Base-by-base conservation (phyloP, 2,888 invertebrate genomes). In the Hydropsyche betteni region DNA sequence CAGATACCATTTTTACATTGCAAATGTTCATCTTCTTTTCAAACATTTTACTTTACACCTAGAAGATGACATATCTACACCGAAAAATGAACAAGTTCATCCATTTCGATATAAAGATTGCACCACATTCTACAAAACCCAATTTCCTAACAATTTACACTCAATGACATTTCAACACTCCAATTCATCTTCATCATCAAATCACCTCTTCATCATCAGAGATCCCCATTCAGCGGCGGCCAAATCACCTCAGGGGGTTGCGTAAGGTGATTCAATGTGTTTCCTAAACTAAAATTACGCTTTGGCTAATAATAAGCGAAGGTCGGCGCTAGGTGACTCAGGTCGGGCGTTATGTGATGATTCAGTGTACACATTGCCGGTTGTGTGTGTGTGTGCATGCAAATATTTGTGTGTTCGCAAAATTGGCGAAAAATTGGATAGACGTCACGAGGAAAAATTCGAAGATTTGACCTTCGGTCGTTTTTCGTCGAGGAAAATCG, bases 281-380 rank as follows among this genome's bases (percentile, higher is more conserved):
- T 50, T 44, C 24, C 51, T 38, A 4, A 69, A 38, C 50, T 69
- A 50, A 69, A 69, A 69, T 69, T 44, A 24, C 24, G 69, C 24
- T 69, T 50, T 69, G 14, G 50, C 69, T 69, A 69, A 69, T 69
- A 69, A 69, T 69, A 69, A 36, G 51, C 69, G 69, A 69, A 69
- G 69, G 69, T 69, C 69, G 51, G 36, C n/a, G 16, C 38, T 69
- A 51, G 69, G 69, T 69, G 69, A 69, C 16, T 69, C 69, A 69
- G 69, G 69, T 69, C 69, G 24, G 16, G 14, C 69, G 44, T 50
- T 50, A 8, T 38, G 44, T 16, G 44, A 14, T 69, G 69, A 69
- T 69, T 69, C 69, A 51, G 44, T 24, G 24, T 24, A 24, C 24
- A 61, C 61, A 61, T 55, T 61, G 16, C 16, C 33, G 61, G 38